Percentiles rank a stretch among this genome's conserved stretches.
Evolutionary conservation across 2,888 invertebrate species (phyloP).

Genomic region (Acrocyrtus sp.): DNA sequence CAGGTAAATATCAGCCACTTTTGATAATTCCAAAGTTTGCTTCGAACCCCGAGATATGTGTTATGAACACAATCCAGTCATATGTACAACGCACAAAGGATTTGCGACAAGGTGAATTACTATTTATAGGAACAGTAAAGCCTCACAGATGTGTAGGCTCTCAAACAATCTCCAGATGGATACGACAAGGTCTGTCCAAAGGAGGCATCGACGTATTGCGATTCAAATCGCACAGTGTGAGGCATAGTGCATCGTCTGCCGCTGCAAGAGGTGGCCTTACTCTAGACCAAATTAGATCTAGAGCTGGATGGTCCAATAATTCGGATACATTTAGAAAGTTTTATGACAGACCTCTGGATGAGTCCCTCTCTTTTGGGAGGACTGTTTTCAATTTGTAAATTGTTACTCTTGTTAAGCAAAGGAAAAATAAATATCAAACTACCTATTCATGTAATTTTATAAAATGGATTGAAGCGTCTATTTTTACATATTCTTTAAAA

Average conservation of each 20-base stretch:
- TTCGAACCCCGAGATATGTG: background rate
- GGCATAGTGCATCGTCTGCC: background rate
- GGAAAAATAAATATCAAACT: too few species aligned
- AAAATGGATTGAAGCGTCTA: too few species aligned
- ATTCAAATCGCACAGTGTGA: background rate
- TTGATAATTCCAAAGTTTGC: conserved; percentile 10
- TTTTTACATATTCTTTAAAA: background rate
- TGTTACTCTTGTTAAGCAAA: background rate
- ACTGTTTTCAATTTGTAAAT: background rate
- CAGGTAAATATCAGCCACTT: background rate
- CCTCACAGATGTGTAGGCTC: background rate
- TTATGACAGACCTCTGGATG: background rate
- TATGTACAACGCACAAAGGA: too few species aligned
- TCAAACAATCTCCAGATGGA: background rate
- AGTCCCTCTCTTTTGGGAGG: background rate
- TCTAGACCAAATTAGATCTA: background rate
- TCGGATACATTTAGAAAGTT: background rate
- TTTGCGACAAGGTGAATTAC: too few species aligned
- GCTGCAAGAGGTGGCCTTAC: background rate
- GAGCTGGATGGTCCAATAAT: background rate
- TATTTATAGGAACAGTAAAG: too few species aligned
- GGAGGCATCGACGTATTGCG: background rate
- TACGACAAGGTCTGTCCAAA: background rate
- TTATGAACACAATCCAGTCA: too few species aligned
- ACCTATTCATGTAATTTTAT: too few species aligned